phyloP scores from a whole-genome alignment of 1,140 invertebrate species.

The Vanessa atalanta region DNA sequence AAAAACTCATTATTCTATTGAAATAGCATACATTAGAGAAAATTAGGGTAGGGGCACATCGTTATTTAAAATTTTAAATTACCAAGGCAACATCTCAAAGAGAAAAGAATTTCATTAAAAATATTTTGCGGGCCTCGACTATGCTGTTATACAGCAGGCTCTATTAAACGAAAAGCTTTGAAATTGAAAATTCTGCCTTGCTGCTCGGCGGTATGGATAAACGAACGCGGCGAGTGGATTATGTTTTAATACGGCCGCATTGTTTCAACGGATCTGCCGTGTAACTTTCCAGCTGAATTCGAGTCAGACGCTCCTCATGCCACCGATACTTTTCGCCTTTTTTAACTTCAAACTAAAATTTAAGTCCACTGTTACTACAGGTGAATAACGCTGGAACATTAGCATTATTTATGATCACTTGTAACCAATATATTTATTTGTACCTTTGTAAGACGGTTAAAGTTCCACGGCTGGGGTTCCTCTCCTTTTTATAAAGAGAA shows the following conservation, averaged over 20 bases:
- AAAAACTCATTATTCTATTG: constrained; percentile 10
- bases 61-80: constrained; percentile 35
- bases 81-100: constrained; percentile 32
- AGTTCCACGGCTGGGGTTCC: too few relatives aligned
- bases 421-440: too few relatives aligned
- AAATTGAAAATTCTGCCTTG: constrained; percentile 43
- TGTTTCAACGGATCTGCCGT: constrained; percentile 32
- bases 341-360: not conserved
- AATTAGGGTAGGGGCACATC: constrained; percentile 38
- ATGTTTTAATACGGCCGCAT: constrained; percentile 42
- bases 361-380: too few relatives aligned
- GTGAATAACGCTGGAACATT: too few relatives aligned
- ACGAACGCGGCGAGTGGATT: constrained; percentile 41
- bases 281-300: constrained; percentile 24
- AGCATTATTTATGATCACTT: too few relatives aligned
- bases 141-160: constrained; percentile 36
- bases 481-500: too few relatives aligned
- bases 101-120: constrained; percentile 50
- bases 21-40: constrained; percentile 36
- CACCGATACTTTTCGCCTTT: not conserved
- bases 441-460: too few relatives aligned
- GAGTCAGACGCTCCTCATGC: constrained; percentile 18
- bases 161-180: constrained; percentile 47
- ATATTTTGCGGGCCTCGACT: constrained; percentile 38
- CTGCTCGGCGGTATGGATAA: constrained; percentile 34